Base-by-base conservation (phyloP, 1,140 invertebrate species). In the Pseudobourletiella spinata region DNA sequence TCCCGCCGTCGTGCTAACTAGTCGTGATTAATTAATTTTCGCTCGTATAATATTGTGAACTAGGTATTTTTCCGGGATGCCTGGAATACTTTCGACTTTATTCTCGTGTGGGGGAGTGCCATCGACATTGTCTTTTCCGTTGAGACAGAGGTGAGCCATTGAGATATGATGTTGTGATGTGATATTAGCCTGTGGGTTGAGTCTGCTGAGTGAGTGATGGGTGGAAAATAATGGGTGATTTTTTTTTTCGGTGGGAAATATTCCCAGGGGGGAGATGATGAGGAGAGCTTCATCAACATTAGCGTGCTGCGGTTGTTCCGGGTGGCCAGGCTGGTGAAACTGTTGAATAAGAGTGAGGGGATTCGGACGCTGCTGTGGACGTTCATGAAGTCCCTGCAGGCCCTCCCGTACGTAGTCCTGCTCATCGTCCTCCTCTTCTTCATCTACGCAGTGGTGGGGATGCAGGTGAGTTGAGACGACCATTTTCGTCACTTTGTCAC, bases 1-100 rank as follows among this genome's bases (percentile, higher is more conserved):
- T n/a, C n/a, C n/a, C n/a, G n/a, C n/a, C n/a, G n/a, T n/a, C n/a
- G n/a, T n/a, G n/a, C n/a, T n/a, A n/a, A n/a, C n/a, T n/a, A n/a
- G n/a, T n/a, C n/a, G n/a, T n/a, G n/a, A n/a, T n/a, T n/a, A n/a
- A n/a, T n/a, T n/a, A n/a, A n/a, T n/a, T n/a, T n/a, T n/a, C n/a
- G n/a, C n/a, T n/a, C n/a, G n/a, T n/a, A n/a, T n/a, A n/a, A n/a
- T n/a, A n/a, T 42, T 42, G 81, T 81, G 62, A n/a, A n/a, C n/a
- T n/a, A 98, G 93, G 98, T 98, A 78, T 99, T 99, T 75, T 98
- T 99, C 77, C 91, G 93, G 44, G 96, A 99, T 81, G 89, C 95
- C 6, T 99, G 96, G 96, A 99, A 99, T 78, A 89, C 95, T 2
- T 98, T 99, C 76, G 96, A 99, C 80, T 99, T 99, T 77, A 88